phyloP scores from a whole-genome alignment of 2,113 vertebrate species.

The Indicator maculatus region DNA sequence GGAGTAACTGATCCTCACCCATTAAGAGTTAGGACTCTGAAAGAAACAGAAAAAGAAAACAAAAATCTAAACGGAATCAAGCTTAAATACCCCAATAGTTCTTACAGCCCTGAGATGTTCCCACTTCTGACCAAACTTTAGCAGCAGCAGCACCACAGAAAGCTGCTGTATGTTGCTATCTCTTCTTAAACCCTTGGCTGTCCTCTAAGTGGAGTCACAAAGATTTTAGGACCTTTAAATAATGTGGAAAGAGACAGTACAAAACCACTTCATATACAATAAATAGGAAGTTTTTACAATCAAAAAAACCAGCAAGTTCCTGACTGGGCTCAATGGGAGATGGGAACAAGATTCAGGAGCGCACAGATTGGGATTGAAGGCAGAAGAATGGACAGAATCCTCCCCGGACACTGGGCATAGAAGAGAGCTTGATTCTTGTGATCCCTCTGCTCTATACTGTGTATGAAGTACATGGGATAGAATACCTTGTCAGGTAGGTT shows the following conservation, averaged over 20 bases:
- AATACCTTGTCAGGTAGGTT: neutral
- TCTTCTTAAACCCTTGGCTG: neutral
- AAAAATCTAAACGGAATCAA: neutral
- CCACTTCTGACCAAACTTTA: neutral
- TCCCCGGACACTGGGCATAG: neutral
- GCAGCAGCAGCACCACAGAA: neutral
- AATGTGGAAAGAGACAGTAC: neutral
- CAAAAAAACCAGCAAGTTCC: neutral
- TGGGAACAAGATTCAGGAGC: neutral
- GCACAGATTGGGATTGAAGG: neutral
- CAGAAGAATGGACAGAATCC: neutral
- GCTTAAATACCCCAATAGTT: neutral
- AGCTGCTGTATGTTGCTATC: neutral
- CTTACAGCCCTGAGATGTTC: accelerated
- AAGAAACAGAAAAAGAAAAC: neutral
- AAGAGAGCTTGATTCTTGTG: neutral
- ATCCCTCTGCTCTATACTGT: neutral
- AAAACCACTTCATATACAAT: neutral
- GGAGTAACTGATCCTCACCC: neutral
- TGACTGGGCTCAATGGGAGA: neutral
- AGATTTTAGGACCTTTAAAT: neutral
- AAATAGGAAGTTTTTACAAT: neutral
- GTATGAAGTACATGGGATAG: neutral
- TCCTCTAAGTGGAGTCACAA: neutral
- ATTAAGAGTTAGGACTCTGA: neutral